phyloP scores from a whole-genome alignment of 2,888 invertebrate species.

The Bombylius discolor region DNA sequence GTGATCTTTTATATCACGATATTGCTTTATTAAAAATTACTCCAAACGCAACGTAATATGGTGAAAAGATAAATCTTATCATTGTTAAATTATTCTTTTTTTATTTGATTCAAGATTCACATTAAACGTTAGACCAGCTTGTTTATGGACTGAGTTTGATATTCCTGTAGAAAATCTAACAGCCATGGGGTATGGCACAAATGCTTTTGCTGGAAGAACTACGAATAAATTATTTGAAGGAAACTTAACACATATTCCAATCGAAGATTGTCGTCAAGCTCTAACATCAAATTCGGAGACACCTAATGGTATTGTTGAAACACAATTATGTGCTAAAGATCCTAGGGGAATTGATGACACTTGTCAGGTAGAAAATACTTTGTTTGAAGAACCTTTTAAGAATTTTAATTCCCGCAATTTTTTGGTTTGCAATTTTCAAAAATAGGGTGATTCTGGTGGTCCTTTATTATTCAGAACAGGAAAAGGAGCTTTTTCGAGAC shows the following conservation, averaged over 20 bases:
- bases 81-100: background rate
- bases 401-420: too few relatives aligned
- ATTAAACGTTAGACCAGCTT: conserved; percentile 40
- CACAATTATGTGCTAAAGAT: conserved; percentile 31
- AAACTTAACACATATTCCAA: conserved; percentile 27
- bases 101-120: conserved; percentile 2
- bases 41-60: background rate
- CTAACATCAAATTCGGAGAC: conserved; percentile 14
- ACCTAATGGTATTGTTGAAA: conserved; percentile 25
- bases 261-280: conserved; percentile 21
- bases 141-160: conserved; percentile 37
- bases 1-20: conserved; percentile 44
- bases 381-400: too few relatives aligned
- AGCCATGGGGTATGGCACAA: conserved; percentile 50
- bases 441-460: conserved; percentile 3
- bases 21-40: conserved; percentile 46
- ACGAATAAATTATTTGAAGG: conserved; percentile 29
- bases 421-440: too few relatives aligned
- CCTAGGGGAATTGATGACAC: conserved; percentile 8
- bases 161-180: conserved; percentile 37
- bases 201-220: conserved; percentile 31
- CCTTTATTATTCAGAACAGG: background rate
- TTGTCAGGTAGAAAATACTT: background rate
- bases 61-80: too few relatives aligned
- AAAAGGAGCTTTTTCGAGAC: background rate